Base-by-base conservation (phyloP, 2,113 vertebrate genomes). In the Edolisoma coerulescens region DNA sequence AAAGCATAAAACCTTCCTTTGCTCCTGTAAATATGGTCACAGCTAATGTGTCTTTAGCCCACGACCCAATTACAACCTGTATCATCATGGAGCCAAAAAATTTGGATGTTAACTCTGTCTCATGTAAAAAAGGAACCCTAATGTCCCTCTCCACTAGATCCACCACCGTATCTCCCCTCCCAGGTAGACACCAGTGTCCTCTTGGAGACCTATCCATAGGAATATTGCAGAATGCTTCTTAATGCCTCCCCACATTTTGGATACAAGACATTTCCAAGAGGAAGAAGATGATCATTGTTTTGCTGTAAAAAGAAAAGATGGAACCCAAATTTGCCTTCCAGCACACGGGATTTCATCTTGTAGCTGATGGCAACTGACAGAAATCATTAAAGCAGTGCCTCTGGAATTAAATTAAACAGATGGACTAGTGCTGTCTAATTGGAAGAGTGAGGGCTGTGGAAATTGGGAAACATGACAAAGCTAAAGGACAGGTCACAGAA, bases 291-390 rank as follows among this genome's bases (percentile, higher is more conserved):
- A 64, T n/a, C 6, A 14, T 1, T 28, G 26, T 24, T 73, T 59
- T n/a, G 16, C 14, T 37, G 33, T 56, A 64, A 69, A 90, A 90
- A 35, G 50, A 42, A 82, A 69, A 52, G 60, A 74, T 33, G 69
- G 87, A 78, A 14, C 54, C 50, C 65, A 39, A 87, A 79, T 7
- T 7, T 60, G 60, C 84, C 87, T 22, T 52, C 19, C 10, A 42
- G 79, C 87, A 60, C 54, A 21, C 0, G 3, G 75, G 83, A 74
- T 87, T 85, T 96, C 44, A 82, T 88, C 87, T 68, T 35, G 54
- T 42, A 45, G 84, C 90, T 89, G 95, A 70, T 33, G 76, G 95
- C 76, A 71, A 79, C 42, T 71, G 95, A 75, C 84, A 93, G 39
- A 47, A 65, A 28, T 53, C 76, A 71, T 79, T 79, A 86, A 86